Conservation (phyloP, 2,888 invertebrate species). For the Nephrotoma guestfalica region DNA sequence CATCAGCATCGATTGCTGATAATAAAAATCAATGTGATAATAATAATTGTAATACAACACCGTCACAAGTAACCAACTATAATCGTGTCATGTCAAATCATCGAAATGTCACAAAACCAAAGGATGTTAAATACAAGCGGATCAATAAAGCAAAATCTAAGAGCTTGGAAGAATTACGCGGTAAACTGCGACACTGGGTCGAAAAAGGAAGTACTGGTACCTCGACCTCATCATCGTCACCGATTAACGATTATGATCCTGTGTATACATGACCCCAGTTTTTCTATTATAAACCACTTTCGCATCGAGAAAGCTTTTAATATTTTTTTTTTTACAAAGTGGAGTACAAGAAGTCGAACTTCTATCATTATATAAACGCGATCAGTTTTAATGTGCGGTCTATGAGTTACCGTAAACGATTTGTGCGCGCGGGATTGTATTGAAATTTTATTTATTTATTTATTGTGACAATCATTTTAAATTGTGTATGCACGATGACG, state of each 20-base stretch:
- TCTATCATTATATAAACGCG: neutral
- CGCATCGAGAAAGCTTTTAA: neutral
- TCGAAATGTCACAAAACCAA: constrained; percentile 76
- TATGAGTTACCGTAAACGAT: neutral
- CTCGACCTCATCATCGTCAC: neutral
- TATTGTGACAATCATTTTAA: neutral
- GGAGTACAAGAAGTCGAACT: neutral
- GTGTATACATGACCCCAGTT: constrained; percentile 1
- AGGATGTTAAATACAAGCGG: constrained; percentile 81
- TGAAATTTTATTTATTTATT: neutral
- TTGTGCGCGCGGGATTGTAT: neutral
- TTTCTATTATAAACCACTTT: neutral
- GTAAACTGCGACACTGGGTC: constrained; percentile 71
- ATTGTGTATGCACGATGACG: neutral
- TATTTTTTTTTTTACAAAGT: neutral
- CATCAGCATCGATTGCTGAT: constrained; percentile 10
- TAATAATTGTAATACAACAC: constrained; percentile 14
- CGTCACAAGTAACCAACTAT: constrained; percentile 55
- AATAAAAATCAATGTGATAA: neutral
- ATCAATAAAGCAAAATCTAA: constrained; percentile 85
- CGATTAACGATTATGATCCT: neutral
- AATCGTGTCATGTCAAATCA: constrained; percentile 85
- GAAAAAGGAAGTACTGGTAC: constrained; percentile 46
- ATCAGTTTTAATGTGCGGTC: neutral
- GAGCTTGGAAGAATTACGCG: constrained; percentile 70